A percentile compares a stretch with the other conserved stretches of the same genome.
Evolutionary conservation across 2,888 invertebrate genomes (phyloP).

Genomic region (Mayetiola destructor): DNA sequence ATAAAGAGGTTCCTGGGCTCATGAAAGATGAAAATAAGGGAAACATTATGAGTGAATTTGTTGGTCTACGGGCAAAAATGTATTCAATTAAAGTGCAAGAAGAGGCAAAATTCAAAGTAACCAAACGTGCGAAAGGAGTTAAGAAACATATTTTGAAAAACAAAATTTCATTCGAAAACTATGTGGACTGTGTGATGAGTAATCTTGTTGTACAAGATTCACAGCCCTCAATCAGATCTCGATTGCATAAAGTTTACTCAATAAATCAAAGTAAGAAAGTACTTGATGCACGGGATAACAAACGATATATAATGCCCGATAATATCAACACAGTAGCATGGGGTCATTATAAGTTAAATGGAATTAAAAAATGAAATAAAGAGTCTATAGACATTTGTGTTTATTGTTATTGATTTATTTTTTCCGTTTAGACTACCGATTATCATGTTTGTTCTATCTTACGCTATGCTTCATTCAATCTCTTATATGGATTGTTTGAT

Average conservation of each 20-base stretch:
- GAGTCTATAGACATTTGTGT: no score
- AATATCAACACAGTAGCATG: neutral
- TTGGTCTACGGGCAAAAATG: conserved; percentile 2
- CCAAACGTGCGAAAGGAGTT: neutral
- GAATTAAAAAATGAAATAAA: neutral
- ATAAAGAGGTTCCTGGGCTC: neutral
- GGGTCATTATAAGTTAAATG: neutral
- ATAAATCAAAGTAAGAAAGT: neutral
- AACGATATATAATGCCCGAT: neutral
- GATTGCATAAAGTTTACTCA: neutral
- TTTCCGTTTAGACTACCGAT: no score
- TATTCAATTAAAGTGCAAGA: neutral
- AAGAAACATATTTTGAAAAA: neutral
- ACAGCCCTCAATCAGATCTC: neutral
- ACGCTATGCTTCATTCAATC: no score
- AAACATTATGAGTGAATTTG: neutral
- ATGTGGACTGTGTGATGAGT: neutral
- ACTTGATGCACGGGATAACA: neutral
- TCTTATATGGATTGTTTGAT: no score
- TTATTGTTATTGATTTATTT: no score
- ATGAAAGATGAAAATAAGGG: neutral
- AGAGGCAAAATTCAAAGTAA: neutral
- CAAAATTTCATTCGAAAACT: neutral
- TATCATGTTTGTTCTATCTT: no score
- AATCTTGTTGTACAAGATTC: neutral